Conservation (phyloP, 1,140 invertebrate species). For the Drosophila funebris region DNA sequence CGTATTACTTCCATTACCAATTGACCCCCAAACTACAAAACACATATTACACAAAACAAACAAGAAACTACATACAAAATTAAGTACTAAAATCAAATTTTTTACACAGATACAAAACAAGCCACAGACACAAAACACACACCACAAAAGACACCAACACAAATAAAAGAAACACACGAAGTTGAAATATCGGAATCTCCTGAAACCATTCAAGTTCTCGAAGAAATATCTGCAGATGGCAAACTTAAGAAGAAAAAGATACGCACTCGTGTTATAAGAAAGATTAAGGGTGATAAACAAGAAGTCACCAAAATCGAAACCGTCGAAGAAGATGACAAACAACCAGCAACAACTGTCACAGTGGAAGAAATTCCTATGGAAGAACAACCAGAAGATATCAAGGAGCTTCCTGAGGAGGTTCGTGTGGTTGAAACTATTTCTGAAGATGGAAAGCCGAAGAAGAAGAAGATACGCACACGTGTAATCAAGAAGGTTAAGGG, state of each 20-base stretch:
- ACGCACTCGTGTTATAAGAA: slow-evolving; percentile 56
- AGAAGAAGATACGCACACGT: slow-evolving; percentile 72
- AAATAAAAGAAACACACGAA: slow-evolving; percentile 77
- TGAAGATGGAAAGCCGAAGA: slow-evolving; percentile 62
- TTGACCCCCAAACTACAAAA: slow-evolving; percentile 59
- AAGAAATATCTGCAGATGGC: slow-evolving; percentile 51
- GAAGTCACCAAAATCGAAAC: slow-evolving; percentile 76
- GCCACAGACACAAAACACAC: slow-evolving; percentile 84
- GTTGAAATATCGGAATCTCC: slow-evolving; percentile 77
- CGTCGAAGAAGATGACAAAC: slow-evolving; percentile 58
- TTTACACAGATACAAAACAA: slow-evolving; percentile 84
- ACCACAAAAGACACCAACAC: slow-evolving; percentile 84
- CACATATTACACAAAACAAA: slow-evolving; percentile 82
- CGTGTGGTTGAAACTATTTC: slow-evolving; percentile 70
- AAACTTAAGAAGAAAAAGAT: slow-evolving; percentile 45
- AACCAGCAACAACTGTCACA: slow-evolving; percentile 53
- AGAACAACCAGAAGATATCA: slow-evolving; percentile 51
- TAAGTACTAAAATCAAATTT: slow-evolving; percentile 71
- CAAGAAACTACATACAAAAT: slow-evolving; percentile 39
- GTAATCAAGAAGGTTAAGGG: slow-evolving; percentile 64
- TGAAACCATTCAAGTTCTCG: slow-evolving; percentile 49
- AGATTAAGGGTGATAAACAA: slow-evolving; percentile 71
- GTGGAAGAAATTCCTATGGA: slow-evolving; percentile 53
- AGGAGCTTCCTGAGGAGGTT: slow-evolving; percentile 78
- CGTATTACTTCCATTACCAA: slow-evolving; percentile 73